phyloP scores from a whole-genome alignment of 2,888 invertebrate species.

The Acanthacorydalis orientalis region DNA sequence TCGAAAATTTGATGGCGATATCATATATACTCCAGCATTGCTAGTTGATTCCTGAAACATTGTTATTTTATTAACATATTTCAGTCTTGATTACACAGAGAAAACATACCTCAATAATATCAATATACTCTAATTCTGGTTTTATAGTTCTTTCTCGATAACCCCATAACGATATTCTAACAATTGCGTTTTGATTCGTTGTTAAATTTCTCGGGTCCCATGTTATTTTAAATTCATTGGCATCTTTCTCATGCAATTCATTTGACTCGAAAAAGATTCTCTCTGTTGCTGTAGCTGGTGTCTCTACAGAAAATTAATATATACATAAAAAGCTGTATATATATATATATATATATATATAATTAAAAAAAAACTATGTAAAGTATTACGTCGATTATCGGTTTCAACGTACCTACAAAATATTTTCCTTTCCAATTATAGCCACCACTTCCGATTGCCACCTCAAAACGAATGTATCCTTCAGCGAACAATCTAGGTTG shows the following conservation, averaged over 20 bases:
- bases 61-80: neutral
- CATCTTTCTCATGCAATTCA: slow-evolving; percentile 53
- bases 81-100: slow-evolving; percentile 10
- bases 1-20: slow-evolving; percentile 55
- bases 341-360: slow-evolving; percentile 1
- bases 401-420: slow-evolving; percentile 70
- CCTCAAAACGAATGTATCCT: slow-evolving; percentile 74
- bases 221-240: slow-evolving; percentile 56
- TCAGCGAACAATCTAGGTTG: slow-evolving; percentile 76
- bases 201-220: slow-evolving; percentile 82
- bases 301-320: slow-evolving; percentile 37
- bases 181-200: slow-evolving; percentile 53
- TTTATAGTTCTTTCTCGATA: slow-evolving; percentile 69
- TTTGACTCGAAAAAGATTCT: slow-evolving; percentile 66
- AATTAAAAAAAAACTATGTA: neutral
- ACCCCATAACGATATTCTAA: slow-evolving; percentile 76
- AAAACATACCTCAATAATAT: slow-evolving; percentile 43
- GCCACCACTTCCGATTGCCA: slow-evolving; percentile 65
- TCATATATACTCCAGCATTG: slow-evolving; percentile 55
- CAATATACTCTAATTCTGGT: slow-evolving; percentile 70
- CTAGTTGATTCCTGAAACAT: slow-evolving; percentile 23
- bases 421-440: slow-evolving; percentile 83
- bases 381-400: neutral
- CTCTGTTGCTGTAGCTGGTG: slow-evolving; percentile 73
- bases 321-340: neutral